Conservation (phyloP, 1,140 invertebrate genomes). For the Trachymyrmex cornetzi region DNA sequence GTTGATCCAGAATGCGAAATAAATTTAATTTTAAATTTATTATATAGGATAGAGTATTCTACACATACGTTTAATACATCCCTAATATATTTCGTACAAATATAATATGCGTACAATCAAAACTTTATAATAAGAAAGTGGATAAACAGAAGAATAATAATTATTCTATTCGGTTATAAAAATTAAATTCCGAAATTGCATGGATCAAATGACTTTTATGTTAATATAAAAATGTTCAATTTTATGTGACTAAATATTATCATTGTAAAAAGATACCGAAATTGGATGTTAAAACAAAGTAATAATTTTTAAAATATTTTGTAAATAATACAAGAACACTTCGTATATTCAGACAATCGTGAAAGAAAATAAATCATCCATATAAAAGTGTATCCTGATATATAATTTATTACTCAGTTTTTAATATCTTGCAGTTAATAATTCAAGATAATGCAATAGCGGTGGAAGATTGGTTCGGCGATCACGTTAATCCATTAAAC, state of each 20-base stretch:
- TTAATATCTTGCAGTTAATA: not conserved
- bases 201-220: not conserved
- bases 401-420: not conserved
- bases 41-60: not conserved
- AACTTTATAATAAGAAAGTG: not conserved
- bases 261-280: not conserved
- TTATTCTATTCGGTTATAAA: not conserved
- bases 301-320: not conserved
- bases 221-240: not conserved
- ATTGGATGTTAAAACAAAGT: not conserved
- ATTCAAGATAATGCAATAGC: conserved; percentile 1
- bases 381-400: not conserved
- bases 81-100: not conserved
- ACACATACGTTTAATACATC: not conserved
- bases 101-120: not conserved
- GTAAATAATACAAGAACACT: not conserved
- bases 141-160: not conserved
- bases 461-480: not conserved
- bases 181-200: not conserved
- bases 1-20: conserved; percentile 43
- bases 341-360: not conserved
- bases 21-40: conserved; percentile 61
- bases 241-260: not conserved
- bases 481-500: conserved; percentile 36
- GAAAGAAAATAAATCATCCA: not conserved